Percentiles rank a stretch among this genome's conserved stretches.
phyloP scores from a whole-genome alignment of 1,140 invertebrate species.

The Tribolium castaneum region DNA sequence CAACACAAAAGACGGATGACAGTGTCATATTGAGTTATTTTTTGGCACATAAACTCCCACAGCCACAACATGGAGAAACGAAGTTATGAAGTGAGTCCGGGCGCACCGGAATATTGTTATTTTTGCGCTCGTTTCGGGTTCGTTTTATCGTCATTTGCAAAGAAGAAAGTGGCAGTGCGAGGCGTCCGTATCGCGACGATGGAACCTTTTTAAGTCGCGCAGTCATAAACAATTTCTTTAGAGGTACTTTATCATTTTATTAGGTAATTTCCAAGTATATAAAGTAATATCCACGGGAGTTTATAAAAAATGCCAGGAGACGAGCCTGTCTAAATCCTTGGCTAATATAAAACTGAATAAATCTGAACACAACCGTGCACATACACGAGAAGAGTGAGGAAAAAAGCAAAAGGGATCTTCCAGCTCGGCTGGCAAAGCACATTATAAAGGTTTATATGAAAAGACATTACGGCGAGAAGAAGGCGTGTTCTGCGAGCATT shows the following conservation, averaged over 20 bases:
- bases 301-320: conserved; percentile 48
- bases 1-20: conserved; percentile 13
- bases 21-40: conserved; percentile 31
- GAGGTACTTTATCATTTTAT: conserved; percentile 34
- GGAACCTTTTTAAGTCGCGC: conserved; percentile 24
- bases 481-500: conserved; percentile 7
- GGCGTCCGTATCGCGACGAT: neutral
- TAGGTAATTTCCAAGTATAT: conserved; percentile 34
- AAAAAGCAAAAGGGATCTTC: neutral
- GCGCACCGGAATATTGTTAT: conserved; percentile 8
- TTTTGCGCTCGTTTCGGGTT: conserved; percentile 9
- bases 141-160: conserved; percentile 30
- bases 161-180: neutral
- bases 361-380: conserved; percentile 11
- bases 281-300: conserved; percentile 42
- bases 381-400: neutral
- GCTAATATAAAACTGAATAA: conserved; percentile 50
- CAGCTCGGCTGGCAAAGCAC: neutral
- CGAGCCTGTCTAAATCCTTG: conserved; percentile 44
- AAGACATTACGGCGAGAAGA: neutral
- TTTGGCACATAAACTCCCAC: conserved; percentile 15
- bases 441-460: conserved; percentile 39
- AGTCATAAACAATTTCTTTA: conserved; percentile 28
- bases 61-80: neutral
- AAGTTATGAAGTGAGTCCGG: conserved; percentile 14